phyloP scores from a whole-genome alignment of 2,113 vertebrate species.

The Scortum barcoo region DNA sequence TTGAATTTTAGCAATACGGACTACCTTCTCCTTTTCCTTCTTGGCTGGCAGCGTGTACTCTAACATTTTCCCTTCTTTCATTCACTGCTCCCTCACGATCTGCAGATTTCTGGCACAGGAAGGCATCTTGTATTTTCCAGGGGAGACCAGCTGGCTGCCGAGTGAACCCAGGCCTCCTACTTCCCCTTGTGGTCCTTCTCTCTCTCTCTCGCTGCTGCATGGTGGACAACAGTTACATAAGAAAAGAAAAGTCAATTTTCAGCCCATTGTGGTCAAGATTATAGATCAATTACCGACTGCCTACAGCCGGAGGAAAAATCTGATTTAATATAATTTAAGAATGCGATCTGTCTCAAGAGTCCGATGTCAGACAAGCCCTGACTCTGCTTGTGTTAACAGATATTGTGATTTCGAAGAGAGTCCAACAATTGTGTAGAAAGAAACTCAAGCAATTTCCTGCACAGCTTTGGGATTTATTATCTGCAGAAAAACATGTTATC shows the following conservation, averaged over 20 bases:
- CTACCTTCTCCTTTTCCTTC: slow-evolving; percentile 33
- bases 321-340: slow-evolving; percentile 9
- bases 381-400: slow-evolving; percentile 1
- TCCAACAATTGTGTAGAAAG: not conserved
- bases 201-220: slow-evolving; percentile 19
- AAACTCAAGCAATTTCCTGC: slow-evolving; percentile 14
- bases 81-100: slow-evolving; percentile 26
- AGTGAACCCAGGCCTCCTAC: slow-evolving; percentile 55
- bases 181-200: slow-evolving; percentile 62
- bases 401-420: not conserved
- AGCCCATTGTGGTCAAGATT: not conserved
- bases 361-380: not conserved
- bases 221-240: not conserved
- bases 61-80: slow-evolving; percentile 63
- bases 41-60: slow-evolving; percentile 41
- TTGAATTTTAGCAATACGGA: slow-evolving; percentile 42
- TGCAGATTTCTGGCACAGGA: slow-evolving; percentile 61
- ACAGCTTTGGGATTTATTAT: slow-evolving; percentile 31
- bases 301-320: not conserved
- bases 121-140: slow-evolving; percentile 69
- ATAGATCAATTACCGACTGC: not conserved
- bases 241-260: not conserved
- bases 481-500: slow-evolving; percentile 4
- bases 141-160: slow-evolving; percentile 53
- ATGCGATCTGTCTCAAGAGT: not conserved